Evolutionary conservation across 2,888 invertebrate species (phyloP).

Genomic region (Caprella mutica): DNA sequence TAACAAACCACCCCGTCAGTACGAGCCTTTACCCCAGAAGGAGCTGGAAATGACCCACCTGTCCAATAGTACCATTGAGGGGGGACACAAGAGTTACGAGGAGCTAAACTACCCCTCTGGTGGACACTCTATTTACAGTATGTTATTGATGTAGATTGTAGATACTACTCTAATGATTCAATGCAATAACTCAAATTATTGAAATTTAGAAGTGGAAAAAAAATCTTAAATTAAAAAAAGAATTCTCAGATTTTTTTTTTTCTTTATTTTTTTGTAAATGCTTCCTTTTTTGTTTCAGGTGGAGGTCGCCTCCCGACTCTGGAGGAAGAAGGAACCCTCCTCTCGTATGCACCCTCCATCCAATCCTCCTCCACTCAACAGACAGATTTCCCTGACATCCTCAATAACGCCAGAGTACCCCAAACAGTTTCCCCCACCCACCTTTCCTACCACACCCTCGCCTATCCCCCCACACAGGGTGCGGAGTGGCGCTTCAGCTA

Average conservation of each 20-base stretch:
- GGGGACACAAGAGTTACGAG: slow-evolving; percentile 26
- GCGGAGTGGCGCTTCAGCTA: slow-evolving; percentile 27
- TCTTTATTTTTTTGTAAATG: too few species aligned
- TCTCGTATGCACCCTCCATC: slow-evolving; percentile 1
- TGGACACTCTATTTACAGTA: background rate
- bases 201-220: too few species aligned
- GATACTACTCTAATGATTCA: slow-evolving; percentile 46
- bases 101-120: slow-evolving; percentile 25
- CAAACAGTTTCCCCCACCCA: slow-evolving; percentile 26
- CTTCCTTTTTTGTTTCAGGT: slow-evolving; percentile 43
- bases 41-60: slow-evolving; percentile 34
- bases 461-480: slow-evolving; percentile 6
- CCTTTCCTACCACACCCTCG: slow-evolving; percentile 26
- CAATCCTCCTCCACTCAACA: background rate
- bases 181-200: too few species aligned
- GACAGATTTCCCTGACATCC: slow-evolving; percentile 21
- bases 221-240: too few species aligned
- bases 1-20: slow-evolving; percentile 35
- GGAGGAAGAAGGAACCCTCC: slow-evolving; percentile 20
- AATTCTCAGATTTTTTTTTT: too few species aligned
- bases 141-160: slow-evolving; percentile 39
- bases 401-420: slow-evolving; percentile 19
- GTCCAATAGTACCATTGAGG: slow-evolving; percentile 13
- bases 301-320: slow-evolving; percentile 22
- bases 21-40: slow-evolving; percentile 36